Evolutionary conservation across 2,113 vertebrate genomes (phyloP), one percentile per base, ranked within the genome.

Genomic region (Centropus unirufus): DNA sequence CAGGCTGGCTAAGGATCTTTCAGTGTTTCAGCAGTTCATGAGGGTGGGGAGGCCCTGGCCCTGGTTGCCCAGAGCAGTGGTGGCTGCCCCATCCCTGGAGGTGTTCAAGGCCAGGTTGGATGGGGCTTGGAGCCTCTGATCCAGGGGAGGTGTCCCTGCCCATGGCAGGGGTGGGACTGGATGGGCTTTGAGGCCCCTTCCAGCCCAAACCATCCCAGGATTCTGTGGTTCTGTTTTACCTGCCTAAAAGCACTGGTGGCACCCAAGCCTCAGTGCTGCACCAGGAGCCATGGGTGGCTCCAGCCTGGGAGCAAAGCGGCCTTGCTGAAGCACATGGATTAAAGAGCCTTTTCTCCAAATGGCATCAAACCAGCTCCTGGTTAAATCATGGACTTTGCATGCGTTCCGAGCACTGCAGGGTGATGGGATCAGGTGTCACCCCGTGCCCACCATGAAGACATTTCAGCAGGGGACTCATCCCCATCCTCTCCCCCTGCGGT

Each of bases 251-350:
- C 36, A 36, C 36, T 36, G 36, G 36, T 36, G 36, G 36, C 36
- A 36, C 36, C 36, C 36, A 36, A 36, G 36, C 36, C 47, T 22
- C 0, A 0, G 29, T 6, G 61, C 19, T 5, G 36, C 8, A 12
- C 18, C 81, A 63, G 49, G 29, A 75, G 76, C 58, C 54, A 54
- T 0, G 7, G 80, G 24, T 4, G 42, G 29, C n/a, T 58, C 46
- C 91, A 72, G 86, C 66, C 46, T 23, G 40, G 61, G 51, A 44
- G n/a, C 34, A 57, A 69, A 64, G 62, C 42, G 46, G 47, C 8
- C 52, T 20, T 0, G 1, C 74, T 20, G 8, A 8, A 21, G 26
- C 5, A 7, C 52, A 30, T 0, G 3, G 6, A 6, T 12, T 5
- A 9, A 22, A 32, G 58, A 58, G 44, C 32, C 32, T 32, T 30